Conservation (phyloP, 2,797 vertebrate species). For the Cichlasoma orientale region DNA sequence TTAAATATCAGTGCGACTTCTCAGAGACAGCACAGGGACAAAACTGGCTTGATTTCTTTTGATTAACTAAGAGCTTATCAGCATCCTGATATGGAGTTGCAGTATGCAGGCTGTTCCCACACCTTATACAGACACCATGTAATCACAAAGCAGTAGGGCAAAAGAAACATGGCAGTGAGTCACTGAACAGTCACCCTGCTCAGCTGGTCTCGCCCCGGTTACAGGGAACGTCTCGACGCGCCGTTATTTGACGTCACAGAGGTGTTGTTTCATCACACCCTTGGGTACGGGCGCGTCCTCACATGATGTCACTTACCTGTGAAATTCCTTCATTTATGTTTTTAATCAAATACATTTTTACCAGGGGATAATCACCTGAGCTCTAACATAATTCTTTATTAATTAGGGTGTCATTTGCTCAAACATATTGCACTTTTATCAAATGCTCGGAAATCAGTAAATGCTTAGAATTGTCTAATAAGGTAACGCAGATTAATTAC, state of each 20-base stretch:
- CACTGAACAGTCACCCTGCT: neutral
- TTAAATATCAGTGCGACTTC: neutral
- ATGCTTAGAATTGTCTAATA: neutral
- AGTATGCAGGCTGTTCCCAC: neutral
- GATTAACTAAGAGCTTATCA: neutral
- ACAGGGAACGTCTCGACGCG: neutral
- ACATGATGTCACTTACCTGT: neutral
- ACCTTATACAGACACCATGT: neutral
- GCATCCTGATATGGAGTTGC: neutral
- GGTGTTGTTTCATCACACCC: neutral
- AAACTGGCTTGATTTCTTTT: neutral
- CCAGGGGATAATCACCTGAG: neutral
- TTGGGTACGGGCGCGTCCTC: neutral
- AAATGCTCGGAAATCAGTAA: neutral
- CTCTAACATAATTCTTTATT: no score
- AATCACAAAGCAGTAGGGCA: neutral
- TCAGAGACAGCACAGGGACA: neutral
- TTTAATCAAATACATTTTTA: neutral
- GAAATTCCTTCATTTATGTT: neutral
- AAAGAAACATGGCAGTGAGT: conserved; percentile 1
- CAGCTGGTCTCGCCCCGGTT: conserved; percentile 9
- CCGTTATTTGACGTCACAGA: neutral
- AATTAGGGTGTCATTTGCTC: no score
- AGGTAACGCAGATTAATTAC: neutral
- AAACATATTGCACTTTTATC: neutral